phyloP scores from a whole-genome alignment of 30 jellyfish, hydroid and myxozoan species.

The Clytia hemisphaerica region DNA sequence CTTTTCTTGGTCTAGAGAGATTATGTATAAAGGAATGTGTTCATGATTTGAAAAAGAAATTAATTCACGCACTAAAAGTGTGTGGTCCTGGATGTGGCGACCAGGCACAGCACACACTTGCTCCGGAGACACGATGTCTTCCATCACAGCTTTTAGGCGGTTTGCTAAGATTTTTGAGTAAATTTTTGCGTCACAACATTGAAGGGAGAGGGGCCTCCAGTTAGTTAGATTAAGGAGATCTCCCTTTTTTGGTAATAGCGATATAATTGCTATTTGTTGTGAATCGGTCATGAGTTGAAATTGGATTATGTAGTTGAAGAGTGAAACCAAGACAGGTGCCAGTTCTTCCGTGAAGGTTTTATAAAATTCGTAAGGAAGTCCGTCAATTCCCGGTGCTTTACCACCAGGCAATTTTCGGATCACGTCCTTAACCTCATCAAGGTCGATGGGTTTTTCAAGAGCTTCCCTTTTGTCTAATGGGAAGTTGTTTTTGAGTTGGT shows the following conservation, averaged over 20 bases:
- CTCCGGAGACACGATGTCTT: conserved; percentile 4
- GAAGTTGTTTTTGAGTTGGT: too few relatives aligned
- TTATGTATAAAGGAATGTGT: conserved; percentile 6
- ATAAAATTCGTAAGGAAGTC: too few relatives aligned
- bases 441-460: too few relatives aligned
- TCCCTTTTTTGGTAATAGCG: conserved; percentile 19
- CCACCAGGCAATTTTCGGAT: too few relatives aligned
- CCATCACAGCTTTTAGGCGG: conserved; percentile 7
- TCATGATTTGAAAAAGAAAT: conserved; percentile 1
- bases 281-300: too few relatives aligned
- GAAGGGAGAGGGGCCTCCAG: conserved; percentile 38
- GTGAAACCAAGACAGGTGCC: too few relatives aligned
- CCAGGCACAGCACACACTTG: conserved; percentile 54
- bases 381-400: too few relatives aligned
- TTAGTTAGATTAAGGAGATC: conserved; percentile 5
- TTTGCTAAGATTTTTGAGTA: conserved; percentile 23
- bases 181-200: conserved; percentile 24
- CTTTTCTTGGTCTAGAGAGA: conserved; percentile 38
- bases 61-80: conserved; percentile 17
- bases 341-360: too few relatives aligned
- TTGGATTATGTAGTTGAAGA: too few relatives aligned
- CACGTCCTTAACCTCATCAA: too few relatives aligned
- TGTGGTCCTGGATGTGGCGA: conserved; percentile 29
- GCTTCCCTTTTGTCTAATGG: too few relatives aligned
- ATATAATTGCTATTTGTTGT: conserved; percentile 13